Evolutionary conservation across 2,888 invertebrate genomes (phyloP).

Genomic region (Agonopterix subpropinquella): DNA sequence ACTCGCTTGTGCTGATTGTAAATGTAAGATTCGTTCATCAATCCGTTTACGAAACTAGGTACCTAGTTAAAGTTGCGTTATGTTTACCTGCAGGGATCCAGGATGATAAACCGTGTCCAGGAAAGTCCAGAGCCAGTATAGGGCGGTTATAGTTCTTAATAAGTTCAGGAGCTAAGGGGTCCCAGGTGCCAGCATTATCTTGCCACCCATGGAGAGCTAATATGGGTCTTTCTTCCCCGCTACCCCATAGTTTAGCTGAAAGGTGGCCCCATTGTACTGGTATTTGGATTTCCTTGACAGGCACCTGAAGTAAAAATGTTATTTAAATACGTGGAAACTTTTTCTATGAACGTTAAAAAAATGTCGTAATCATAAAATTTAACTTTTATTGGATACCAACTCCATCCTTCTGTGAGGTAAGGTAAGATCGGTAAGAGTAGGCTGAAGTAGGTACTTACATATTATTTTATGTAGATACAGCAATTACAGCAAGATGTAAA

Average conservation of each 20-base stretch:
- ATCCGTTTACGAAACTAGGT: no score
- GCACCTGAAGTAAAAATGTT: conserved; percentile 23
- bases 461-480: no score
- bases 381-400: no score
- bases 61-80: neutral
- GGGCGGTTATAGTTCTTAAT: conserved; percentile 36
- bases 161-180: conserved; percentile 79
- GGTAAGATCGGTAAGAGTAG: no score
- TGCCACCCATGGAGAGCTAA: conserved; percentile 87
- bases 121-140: conserved; percentile 78
- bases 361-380: no score
- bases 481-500: no score
- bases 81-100: conserved; percentile 77
- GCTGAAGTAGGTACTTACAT: no score
- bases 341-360: no score
- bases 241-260: conserved; percentile 83
- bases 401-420: no score
- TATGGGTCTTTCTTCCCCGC: conserved; percentile 77
- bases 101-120: conserved; percentile 83
- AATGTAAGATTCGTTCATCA: no score
- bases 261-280: conserved; percentile 82
- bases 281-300: conserved; percentile 79
- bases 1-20: no score
- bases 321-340: no score
- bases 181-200: conserved; percentile 87